Evolutionary conservation across 2,888 invertebrate species (phyloP).

Genomic region (Agrotis segetum): DNA sequence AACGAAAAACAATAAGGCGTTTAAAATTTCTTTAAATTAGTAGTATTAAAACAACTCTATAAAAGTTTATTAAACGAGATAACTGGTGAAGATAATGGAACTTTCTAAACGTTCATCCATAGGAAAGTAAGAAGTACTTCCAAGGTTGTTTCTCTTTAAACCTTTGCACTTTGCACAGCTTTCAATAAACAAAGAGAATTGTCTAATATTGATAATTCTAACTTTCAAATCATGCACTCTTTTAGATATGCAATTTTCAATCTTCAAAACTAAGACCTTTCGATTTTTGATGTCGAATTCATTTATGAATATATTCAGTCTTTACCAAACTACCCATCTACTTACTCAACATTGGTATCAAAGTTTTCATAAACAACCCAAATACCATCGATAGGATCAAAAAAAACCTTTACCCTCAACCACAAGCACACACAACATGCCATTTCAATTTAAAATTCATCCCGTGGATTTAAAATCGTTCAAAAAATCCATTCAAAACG

Average conservation of each 20-base stretch:
- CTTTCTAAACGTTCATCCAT: constrained; percentile 21
- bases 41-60: constrained; percentile 13
- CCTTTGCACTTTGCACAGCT: background rate
- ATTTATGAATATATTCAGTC: no score
- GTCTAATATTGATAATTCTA: background rate
- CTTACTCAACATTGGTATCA: no score
- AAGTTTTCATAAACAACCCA: background rate
- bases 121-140: background rate
- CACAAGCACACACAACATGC: constrained; percentile 23
- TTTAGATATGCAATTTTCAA: rapidly evolving
- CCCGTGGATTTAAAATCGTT: constrained; percentile 55
- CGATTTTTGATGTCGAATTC: no score
- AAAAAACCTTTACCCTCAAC: constrained; percentile 3
- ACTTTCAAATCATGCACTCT: background rate
- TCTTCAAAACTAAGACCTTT: background rate
- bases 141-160: background rate
- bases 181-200: background rate
- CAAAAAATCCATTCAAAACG: constrained; percentile 49
- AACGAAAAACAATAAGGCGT: no score
- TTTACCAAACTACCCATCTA: no score
- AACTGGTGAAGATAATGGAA: constrained; percentile 13
- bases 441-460: constrained; percentile 54
- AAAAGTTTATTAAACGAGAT: no score
- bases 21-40: no score
- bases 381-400: constrained; percentile 3